Evolutionary conservation across 2,113 vertebrate genomes (phyloP).

Genomic region (Pygoscelis adeliae): DNA sequence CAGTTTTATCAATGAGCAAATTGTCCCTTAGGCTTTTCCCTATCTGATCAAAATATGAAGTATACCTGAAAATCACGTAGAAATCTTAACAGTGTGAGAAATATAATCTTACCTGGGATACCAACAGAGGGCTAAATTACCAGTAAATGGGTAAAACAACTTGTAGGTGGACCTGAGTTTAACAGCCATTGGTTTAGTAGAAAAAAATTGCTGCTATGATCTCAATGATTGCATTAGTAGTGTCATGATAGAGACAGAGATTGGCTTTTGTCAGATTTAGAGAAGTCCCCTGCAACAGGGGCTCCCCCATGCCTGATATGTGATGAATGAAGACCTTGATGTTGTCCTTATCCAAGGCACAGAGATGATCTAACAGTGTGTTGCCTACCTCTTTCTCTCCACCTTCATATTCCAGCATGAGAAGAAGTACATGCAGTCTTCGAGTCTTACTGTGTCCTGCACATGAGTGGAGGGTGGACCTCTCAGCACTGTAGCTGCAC

Average conservation of each 20-base stretch:
- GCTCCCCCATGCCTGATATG: not conserved
- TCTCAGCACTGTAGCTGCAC: not conserved
- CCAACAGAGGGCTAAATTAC: not conserved
- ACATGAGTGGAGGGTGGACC: not conserved
- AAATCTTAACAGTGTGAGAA: not conserved
- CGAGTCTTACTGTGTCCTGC: not conserved
- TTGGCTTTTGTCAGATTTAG: not conserved
- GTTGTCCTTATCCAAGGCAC: not conserved
- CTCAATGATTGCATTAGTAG: not conserved
- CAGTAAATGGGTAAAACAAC: not conserved
- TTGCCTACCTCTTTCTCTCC: not conserved
- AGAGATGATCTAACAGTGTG: not conserved
- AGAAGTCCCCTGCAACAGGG: not conserved
- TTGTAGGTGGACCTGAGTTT: not conserved
- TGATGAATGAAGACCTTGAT: not conserved
- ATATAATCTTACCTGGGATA: not conserved
- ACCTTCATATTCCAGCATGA: not conserved
- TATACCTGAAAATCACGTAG: not conserved
- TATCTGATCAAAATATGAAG: not conserved
- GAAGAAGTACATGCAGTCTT: not conserved
- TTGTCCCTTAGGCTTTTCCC: not conserved
- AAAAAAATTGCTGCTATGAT: not conserved
- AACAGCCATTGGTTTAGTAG: not conserved
- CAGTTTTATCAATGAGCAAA: not conserved
- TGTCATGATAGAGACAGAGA: not conserved